phyloP scores from a whole-genome alignment of 2,888 invertebrate genomes.

The Drosophila paranaensis region DNA sequence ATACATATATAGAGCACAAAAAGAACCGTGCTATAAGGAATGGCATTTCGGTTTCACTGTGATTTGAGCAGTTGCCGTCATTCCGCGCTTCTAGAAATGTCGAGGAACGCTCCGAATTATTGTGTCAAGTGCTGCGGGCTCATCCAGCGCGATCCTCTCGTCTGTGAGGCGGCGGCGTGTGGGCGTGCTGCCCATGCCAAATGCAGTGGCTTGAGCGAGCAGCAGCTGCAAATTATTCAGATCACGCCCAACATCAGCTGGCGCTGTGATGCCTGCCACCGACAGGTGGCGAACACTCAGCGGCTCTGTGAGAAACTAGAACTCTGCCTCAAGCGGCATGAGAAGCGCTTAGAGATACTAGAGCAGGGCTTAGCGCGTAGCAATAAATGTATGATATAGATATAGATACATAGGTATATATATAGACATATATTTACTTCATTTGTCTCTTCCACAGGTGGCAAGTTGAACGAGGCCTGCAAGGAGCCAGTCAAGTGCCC shows the following conservation, averaged over 20 bases:
- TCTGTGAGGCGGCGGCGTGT: slow-evolving; percentile 44
- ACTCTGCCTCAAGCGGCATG: slow-evolving; percentile 49
- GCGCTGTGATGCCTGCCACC: slow-evolving; percentile 51
- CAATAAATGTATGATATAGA: slow-evolving; percentile 34
- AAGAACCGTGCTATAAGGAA: slow-evolving; percentile 50
- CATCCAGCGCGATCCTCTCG: slow-evolving; percentile 20
- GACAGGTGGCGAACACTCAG: background rate
- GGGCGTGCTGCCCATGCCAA: slow-evolving; percentile 37
- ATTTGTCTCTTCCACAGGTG: slow-evolving; percentile 31
- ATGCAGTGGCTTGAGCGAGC: slow-evolving; percentile 34
- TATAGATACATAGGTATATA: too few species aligned
- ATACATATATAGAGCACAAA: slow-evolving; percentile 16
- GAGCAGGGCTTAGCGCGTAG: slow-evolving; percentile 32
- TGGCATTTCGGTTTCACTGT: background rate
- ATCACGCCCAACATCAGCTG: slow-evolving; percentile 43
- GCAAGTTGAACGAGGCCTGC: slow-evolving; percentile 47
- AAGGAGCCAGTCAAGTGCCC: slow-evolving; percentile 55
- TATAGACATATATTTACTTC: too few species aligned
- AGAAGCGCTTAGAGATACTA: slow-evolving; percentile 57
- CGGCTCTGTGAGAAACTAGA: slow-evolving; percentile 37
- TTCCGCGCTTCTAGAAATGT: slow-evolving; percentile 55
- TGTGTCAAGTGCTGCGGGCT: slow-evolving; percentile 51
- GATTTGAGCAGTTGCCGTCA: slow-evolving; percentile 36
- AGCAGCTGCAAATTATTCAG: slow-evolving; percentile 36
- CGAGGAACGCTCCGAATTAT: slow-evolving; percentile 35